These are phyloP conservation scores for Rhabdornis inornatus DNA, from an alignment of 2,113 vertebrate species.

Conservation along the genomic window DNA sequence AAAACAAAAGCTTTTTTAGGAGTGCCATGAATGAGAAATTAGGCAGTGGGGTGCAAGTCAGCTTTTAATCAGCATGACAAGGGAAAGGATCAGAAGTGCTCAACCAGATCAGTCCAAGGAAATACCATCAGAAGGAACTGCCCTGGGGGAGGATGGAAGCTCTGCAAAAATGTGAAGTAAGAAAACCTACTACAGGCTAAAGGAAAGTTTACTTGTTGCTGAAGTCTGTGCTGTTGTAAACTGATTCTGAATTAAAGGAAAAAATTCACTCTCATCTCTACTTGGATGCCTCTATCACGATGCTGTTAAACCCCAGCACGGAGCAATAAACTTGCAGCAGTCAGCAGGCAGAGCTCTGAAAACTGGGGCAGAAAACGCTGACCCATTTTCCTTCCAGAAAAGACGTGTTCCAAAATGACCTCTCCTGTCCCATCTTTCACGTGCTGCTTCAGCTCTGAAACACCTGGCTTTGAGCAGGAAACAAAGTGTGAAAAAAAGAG, in stretches of 20 bases:
- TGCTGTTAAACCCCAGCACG: background rate
- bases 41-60: background rate
- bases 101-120: background rate
- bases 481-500: background rate
- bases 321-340: background rate
- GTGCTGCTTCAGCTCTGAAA: background rate
- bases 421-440: background rate
- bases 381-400: constrained; percentile 32
- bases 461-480: background rate
- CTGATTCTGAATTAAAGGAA: background rate
- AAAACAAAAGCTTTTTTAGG: background rate
- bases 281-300: background rate
- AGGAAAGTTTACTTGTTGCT: background rate
- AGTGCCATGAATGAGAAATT: background rate
- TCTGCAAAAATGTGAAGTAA: background rate
- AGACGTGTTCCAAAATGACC: background rate
- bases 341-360: background rate
- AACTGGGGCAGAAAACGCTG: constrained; percentile 36
- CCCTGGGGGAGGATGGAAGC: background rate
- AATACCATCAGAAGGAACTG: background rate
- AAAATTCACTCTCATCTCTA: background rate
- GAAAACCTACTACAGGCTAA: background rate
- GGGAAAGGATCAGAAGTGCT: background rate
- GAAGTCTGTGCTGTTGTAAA: background rate
- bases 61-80: background rate